Conservation (phyloP, 2,797 vertebrate genomes). For the Fratercula arctica region DNA sequence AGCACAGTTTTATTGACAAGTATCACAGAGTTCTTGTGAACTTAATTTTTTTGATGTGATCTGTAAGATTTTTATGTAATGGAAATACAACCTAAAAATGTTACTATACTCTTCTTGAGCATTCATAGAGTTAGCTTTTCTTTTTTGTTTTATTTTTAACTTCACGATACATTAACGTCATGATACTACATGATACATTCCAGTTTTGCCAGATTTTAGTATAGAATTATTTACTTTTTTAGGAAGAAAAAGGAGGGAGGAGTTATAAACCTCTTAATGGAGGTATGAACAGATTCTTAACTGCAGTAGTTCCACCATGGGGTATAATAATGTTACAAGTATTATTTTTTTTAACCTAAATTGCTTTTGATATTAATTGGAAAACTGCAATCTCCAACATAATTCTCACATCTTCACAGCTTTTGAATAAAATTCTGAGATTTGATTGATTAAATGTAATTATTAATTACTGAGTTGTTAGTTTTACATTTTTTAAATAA, state of each 20-base stretch:
- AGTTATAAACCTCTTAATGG: neutral
- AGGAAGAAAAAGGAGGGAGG: accelerated
- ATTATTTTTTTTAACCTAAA: neutral
- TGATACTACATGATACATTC: neutral
- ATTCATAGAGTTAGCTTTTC: neutral
- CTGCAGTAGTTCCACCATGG: neutral
- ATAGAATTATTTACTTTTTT: neutral
- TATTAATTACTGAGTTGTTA: neutral
- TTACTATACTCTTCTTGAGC: neutral
- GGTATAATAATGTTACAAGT: neutral
- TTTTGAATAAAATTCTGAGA: neutral
- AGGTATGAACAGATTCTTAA: neutral
- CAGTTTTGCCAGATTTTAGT: neutral
- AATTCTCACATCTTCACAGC: neutral
- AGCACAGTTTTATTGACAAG: neutral
- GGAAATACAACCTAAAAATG: neutral
- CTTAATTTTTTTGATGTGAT: neutral
- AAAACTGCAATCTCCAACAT: neutral
- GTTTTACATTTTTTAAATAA: neutral
- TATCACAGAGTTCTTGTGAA: neutral
- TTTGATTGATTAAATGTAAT: neutral
- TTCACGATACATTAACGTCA: neutral
- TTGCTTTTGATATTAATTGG: neutral
- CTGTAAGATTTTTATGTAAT: neutral
- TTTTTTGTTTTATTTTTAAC: neutral